A percentile compares a stretch with the other conserved stretches of the same genome.
These are phyloP conservation scores for Steromphala cineraria DNA, from an alignment of 2,888 invertebrate species.

Conservation along the genomic window DNA sequence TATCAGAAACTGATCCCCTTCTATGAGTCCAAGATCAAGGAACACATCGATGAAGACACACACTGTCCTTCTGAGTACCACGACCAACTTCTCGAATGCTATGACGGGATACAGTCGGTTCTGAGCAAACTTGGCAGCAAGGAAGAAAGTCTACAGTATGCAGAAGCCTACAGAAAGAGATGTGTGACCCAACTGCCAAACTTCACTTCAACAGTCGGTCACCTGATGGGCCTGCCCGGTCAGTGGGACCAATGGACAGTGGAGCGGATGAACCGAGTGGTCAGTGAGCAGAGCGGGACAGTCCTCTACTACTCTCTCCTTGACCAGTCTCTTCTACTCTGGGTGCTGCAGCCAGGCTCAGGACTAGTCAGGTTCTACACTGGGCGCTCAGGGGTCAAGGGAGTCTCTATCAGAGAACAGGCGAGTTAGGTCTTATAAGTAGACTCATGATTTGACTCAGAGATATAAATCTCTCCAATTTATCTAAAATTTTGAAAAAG, in stretches of 20 bases:
- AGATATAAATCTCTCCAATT: no score
- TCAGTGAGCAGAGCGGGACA: slow-evolving; percentile 65
- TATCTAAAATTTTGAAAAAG: no score
- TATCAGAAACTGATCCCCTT: slow-evolving; percentile 55
- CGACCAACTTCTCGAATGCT: slow-evolving; percentile 63
- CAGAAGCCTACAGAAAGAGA: slow-evolving; percentile 64
- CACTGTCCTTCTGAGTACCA: slow-evolving; percentile 62
- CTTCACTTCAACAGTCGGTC: slow-evolving; percentile 43
- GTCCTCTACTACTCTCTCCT: slow-evolving; percentile 69
- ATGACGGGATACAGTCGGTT: slow-evolving; percentile 67
- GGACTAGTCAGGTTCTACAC: slow-evolving; percentile 64
- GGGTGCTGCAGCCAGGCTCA: slow-evolving; percentile 68
- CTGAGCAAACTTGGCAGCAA: slow-evolving; percentile 62
- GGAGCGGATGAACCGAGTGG: slow-evolving; percentile 60
- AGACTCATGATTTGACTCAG: no score
- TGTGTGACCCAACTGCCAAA: slow-evolving; percentile 55
- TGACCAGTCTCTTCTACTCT: slow-evolving; percentile 59
- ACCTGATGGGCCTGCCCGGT: slow-evolving; percentile 42
- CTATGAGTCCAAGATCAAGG: slow-evolving; percentile 58
- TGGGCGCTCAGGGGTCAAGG: slow-evolving; percentile 41
- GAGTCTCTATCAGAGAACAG: slow-evolving; percentile 46
- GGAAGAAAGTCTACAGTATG: slow-evolving; percentile 66
- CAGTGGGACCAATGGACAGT: slow-evolving; percentile 56
- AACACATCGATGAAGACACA: slow-evolving; percentile 64
- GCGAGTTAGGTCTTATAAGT: slow-evolving; percentile 30